Evolutionary conservation across 2,888 invertebrate species (phyloP), one percentile per base, ranked within the genome.

Genomic region (Ferdinandea cuprea): DNA sequence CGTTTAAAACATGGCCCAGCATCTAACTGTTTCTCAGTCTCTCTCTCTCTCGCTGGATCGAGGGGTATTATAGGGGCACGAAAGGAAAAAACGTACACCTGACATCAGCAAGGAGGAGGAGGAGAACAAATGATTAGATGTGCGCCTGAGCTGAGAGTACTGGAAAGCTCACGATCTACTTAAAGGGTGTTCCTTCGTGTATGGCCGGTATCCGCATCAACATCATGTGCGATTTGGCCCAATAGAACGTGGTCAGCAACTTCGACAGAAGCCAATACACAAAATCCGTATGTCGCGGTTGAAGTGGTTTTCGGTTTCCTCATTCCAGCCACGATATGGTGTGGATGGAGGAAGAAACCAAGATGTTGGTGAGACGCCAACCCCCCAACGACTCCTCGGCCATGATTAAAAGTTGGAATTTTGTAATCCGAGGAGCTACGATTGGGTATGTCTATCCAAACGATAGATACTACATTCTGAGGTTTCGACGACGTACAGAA

Each of bases 161-260:
- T 32, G 44, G n/a, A 58, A 77, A 77, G 71, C 81, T 81, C 81
- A 83, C 83, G 83, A 83, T 83, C 83, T 72, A 83, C 71, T 83
- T 83, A 83, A 83, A 83, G 83, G 83, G 83, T 83, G 78, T 77
- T 72, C 83, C 72, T 48, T 50, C 61, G 61, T 63, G 66, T 54
- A 74, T 32, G 28, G 19, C 13, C n/a, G n/a, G 17, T 6, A 44
- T 35, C 35, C 46, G 21, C 30, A 28, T 19, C 81, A 65, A 46
- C 71, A 59, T 68, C 56, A 73, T 78, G 83, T 83, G 78, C 78
- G 68, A 83, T 78, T 78, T 78, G 66, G 78, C 68, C 78, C 68
- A 78, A 73, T 68, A 72, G 83, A 78, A 83, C 78, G 83, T 83
- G 83, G 83, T 83, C 83, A 83, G 78, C 72, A 68, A 35, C 66